These are phyloP conservation scores for Falco naumanni DNA, from an alignment of 2,797 vertebrate genomes.

Conservation along the genomic window DNA sequence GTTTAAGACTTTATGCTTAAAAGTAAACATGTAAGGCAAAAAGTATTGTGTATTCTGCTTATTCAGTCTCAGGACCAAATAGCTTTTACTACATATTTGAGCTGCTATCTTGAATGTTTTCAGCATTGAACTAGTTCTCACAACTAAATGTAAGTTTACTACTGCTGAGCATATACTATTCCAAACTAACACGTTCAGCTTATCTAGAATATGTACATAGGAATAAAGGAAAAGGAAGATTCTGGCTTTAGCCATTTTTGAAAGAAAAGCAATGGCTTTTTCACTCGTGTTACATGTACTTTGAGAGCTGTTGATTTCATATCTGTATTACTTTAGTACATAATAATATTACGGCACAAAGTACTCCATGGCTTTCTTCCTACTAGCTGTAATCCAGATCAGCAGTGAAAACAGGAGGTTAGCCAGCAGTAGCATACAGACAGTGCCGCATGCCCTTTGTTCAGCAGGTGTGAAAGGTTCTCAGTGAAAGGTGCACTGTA, in stretches of 20 bases:
- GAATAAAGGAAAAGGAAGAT: background rate
- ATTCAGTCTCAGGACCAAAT: constrained; percentile 32
- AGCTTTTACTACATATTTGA: background rate
- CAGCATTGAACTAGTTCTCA: background rate
- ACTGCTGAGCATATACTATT: background rate
- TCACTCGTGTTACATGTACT: background rate
- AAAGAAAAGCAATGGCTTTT: background rate
- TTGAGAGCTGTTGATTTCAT: background rate
- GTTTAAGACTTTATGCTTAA: background rate
- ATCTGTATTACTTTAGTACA: background rate
- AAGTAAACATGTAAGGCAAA: constrained; percentile 14
- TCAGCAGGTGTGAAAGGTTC: background rate
- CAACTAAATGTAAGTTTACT: background rate
- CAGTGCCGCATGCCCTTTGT: background rate
- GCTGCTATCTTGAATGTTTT: background rate
- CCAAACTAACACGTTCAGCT: background rate
- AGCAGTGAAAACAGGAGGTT: background rate
- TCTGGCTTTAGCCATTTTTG: background rate
- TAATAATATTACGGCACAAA: background rate
- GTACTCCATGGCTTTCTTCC: background rate
- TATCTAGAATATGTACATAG: background rate
- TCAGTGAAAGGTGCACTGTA: background rate
- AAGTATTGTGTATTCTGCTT: constrained; percentile 13
- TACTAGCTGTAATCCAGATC: background rate
- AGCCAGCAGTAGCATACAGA: background rate